These are phyloP conservation scores for Enteromius argenteus DNA, from an alignment of 2,797 vertebrate species.

Conservation along the genomic window DNA sequence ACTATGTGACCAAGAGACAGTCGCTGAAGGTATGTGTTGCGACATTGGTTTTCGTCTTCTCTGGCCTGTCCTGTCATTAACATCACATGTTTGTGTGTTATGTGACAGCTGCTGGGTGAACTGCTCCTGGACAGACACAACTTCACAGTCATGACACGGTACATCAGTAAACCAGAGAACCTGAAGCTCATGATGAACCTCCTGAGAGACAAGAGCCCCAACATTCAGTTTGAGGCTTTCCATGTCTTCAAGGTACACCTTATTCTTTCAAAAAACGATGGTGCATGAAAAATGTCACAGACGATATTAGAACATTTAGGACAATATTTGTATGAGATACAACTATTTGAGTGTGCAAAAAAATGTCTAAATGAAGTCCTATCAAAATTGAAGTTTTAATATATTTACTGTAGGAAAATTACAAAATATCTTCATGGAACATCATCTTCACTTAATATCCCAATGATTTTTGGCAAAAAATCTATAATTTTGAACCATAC, in stretches of 20 bases:
- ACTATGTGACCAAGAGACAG: constrained; percentile 97
- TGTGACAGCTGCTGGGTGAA: constrained; percentile 88
- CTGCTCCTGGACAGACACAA: constrained; percentile 93
- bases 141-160: constrained; percentile 95
- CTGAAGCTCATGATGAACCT: constrained; percentile 98
- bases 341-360: too few species aligned
- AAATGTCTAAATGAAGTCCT: too few species aligned
- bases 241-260: constrained; percentile 94
- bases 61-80: neutral
- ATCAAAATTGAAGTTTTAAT: too few species aligned
- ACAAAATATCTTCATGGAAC: too few species aligned
- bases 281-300: too few species aligned
- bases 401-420: too few species aligned
- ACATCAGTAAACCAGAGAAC: constrained; percentile 97
- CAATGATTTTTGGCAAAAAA: too few species aligned
- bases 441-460: too few species aligned
- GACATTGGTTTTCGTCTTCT: accelerated
- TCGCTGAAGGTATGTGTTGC: constrained; percentile 87
- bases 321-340: too few species aligned
- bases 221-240: constrained; percentile 98
- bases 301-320: too few species aligned
- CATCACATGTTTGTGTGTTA: constrained; percentile 8
- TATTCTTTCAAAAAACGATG: neutral
- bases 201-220: constrained; percentile 93
- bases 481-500: too few species aligned